phyloP scores from a whole-genome alignment of 2,113 vertebrate genomes.

The Tapirus terrestris region DNA sequence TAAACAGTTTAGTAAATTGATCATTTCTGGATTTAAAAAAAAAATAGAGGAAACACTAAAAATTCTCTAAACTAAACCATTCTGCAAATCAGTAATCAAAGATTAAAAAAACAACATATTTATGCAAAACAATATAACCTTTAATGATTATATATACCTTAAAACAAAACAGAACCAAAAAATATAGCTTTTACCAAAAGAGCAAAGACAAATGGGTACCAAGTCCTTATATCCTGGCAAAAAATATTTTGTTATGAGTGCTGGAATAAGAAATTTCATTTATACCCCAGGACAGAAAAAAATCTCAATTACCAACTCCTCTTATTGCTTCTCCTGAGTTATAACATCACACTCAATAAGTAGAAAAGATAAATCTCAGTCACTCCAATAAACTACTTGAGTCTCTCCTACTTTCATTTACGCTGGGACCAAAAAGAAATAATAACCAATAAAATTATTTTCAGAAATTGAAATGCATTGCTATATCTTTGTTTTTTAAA shows the following conservation, averaged over 20 bases:
- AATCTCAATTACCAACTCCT: not conserved
- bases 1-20: not conserved
- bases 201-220: not conserved
- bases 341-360: not conserved
- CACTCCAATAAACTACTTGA: not conserved
- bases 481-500: not conserved
- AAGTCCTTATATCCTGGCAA: not conserved
- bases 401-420: not conserved
- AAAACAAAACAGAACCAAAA: not conserved
- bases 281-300: not conserved
- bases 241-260: not conserved
- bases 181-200: not conserved
- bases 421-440: not conserved
- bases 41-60: not conserved
- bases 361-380: not conserved
- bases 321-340: not conserved
- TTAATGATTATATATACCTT: not conserved
- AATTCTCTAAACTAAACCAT: not conserved
- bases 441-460: not conserved
- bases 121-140: not conserved
- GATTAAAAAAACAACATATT: not conserved
- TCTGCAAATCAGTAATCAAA: not conserved
- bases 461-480: not conserved
- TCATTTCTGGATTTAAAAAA: not conserved
- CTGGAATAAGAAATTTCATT: slow-evolving; percentile 10